Evolutionary conservation across 2,888 invertebrate genomes (phyloP).

Genomic region (Dicranocentrus wangi): DNA sequence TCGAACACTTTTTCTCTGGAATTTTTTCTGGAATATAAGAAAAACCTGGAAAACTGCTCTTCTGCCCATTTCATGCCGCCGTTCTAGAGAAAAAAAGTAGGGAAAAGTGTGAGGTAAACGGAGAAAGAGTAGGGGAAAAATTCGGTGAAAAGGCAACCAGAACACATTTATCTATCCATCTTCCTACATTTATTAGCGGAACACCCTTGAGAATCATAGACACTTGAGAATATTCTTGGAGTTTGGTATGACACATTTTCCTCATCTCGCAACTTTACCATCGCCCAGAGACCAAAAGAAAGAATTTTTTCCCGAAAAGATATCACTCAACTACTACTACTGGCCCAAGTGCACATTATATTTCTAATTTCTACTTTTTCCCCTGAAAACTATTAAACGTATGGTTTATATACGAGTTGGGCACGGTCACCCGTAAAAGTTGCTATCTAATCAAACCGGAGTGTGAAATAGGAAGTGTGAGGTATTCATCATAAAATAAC

Average conservation of each 20-base stretch:
- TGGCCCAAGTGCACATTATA: too few species aligned
- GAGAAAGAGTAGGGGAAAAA: constrained; percentile 23
- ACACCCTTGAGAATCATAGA: constrained; percentile 43
- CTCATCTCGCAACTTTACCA: not conserved
- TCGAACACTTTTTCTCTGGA: constrained; percentile 29
- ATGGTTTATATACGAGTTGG: too few species aligned
- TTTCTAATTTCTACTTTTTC: too few species aligned
- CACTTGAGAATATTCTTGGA: constrained; percentile 31
- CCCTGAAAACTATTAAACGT: too few species aligned
- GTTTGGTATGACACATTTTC: constrained; percentile 49
- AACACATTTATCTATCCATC: constrained; percentile 61
- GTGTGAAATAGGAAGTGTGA: too few species aligned
- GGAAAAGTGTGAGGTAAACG: constrained; percentile 39
- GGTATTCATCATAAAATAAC: too few species aligned
- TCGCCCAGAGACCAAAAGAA: constrained; percentile 12
- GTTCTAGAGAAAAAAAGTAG: constrained; percentile 5
- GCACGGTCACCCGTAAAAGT: too few species aligned
- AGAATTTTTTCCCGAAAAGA: not conserved
- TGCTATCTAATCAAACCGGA: too few species aligned
- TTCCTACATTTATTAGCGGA: constrained; percentile 53
- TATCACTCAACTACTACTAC: not conserved
- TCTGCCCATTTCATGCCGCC: constrained; percentile 14
- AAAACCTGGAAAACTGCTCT: constrained; percentile 10
- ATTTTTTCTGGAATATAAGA: constrained; percentile 14
- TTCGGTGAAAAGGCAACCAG: constrained; percentile 57